These are phyloP conservation scores for Hucho hucho DNA, from an alignment of 2,113 vertebrate species.

Conservation along the genomic window DNA sequence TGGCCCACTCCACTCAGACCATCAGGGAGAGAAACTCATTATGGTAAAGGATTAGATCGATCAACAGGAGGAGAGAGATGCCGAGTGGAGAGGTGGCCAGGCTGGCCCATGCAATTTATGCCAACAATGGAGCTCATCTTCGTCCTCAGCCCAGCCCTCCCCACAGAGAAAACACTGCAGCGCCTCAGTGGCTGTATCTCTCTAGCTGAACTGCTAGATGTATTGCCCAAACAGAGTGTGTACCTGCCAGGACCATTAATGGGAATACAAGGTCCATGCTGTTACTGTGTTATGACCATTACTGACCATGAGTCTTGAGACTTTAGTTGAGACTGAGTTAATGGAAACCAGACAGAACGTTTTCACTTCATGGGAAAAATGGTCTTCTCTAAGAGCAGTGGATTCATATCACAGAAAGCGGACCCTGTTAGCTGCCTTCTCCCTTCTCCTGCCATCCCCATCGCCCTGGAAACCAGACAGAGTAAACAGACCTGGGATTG, in stretches of 20 bases:
- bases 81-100: constrained; percentile 54
- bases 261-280: too few species aligned
- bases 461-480: constrained; percentile 53
- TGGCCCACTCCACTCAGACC: constrained; percentile 42
- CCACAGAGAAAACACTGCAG: constrained; percentile 39
- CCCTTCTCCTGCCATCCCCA: constrained; percentile 38
- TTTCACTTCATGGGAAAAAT: constrained; percentile 29
- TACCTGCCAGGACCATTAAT: too few species aligned
- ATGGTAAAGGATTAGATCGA: constrained; percentile 70
- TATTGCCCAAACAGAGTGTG: too few species aligned
- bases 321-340: constrained; percentile 1
- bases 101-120: constrained; percentile 68
- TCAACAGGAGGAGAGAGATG: constrained; percentile 49
- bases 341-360: constrained; percentile 14
- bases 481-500: constrained; percentile 52
- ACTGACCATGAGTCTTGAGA: too few species aligned
- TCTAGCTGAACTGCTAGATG: neutral
- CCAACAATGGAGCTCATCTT: constrained; percentile 67
- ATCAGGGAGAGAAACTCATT: constrained; percentile 66
- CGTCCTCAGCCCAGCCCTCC: constrained; percentile 38
- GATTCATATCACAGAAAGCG: neutral
- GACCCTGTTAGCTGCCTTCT: constrained; percentile 14
- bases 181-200: constrained; percentile 11
- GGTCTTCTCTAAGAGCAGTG: constrained; percentile 31
- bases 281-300: too few species aligned